phyloP scores from a whole-genome alignment of 2,113 vertebrate species.

The Dromiciops gliroides region DNA sequence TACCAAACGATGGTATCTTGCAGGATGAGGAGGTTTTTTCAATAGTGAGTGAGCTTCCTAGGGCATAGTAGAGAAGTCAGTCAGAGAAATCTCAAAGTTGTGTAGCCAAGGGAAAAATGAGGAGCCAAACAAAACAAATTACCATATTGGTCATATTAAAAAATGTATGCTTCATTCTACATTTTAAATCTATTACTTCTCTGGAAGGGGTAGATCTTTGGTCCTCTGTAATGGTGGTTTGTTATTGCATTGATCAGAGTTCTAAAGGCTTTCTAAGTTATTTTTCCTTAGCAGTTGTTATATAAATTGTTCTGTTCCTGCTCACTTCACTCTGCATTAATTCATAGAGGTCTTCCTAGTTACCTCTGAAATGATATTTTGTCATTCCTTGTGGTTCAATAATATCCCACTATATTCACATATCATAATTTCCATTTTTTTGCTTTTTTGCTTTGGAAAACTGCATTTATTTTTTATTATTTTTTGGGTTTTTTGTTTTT shows the following conservation, averaged over 20 bases:
- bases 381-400: not conserved
- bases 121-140: not conserved
- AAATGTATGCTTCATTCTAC: not conserved
- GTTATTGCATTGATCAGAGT: not conserved
- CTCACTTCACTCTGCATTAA: not conserved
- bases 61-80: not conserved
- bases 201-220: not conserved
- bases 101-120: not conserved
- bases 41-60: not conserved
- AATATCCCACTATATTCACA: not conserved
- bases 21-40: not conserved
- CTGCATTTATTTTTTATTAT: no score
- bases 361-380: not conserved
- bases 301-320: not conserved
- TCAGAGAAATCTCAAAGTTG: not conserved
- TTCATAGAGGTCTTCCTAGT: not conserved
- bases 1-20: not conserved
- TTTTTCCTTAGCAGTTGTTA: not conserved
- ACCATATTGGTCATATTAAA: not conserved
- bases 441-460: no score
- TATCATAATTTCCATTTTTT: not conserved
- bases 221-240: not conserved
- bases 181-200: not conserved
- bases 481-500: no score
- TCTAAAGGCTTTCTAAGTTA: not conserved